Base-by-base conservation (phyloP, 2,888 invertebrate species). In the Busseola fusca region DNA sequence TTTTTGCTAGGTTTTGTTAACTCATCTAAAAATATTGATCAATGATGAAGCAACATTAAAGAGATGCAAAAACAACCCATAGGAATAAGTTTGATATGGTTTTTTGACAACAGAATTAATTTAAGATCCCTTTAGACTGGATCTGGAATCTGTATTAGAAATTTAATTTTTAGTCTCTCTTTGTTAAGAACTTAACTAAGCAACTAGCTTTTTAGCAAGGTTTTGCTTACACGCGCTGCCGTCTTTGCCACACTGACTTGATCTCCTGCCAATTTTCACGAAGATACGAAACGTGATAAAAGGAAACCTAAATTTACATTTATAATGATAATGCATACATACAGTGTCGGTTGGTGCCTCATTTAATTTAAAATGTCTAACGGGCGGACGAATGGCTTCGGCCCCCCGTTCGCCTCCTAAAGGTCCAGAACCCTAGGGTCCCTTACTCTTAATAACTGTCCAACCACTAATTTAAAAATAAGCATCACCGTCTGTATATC, bases 201-300 rank as follows among this genome's bases (percentile, higher is more conserved):
- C 14, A 30, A 21, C n/a, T 50, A n/a, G 1, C n/a, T 63, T 30
- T n/a, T n/a, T 30, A 30, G n/a, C 58, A 18, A n/a, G 14, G 18
- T n/a, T 40, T 56, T 21, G 5, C n/a, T 40, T 5, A 10, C 18
- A 37, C 6, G 48, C 34, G n/a, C 27, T 16, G 40, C 25, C 25
- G 48, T 25, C 69, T 52, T 27, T 73, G 42, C 18, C 21, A 30
- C 34, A 6, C 27, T 21, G 14, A n/a, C 21, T 52, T 30, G 58
- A 76, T 45, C 6, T 37, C 14, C 52, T 73, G 42, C 45, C 50
- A 59, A 73, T 52, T 45, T 69, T 25, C 58, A n/a, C 45, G 12
- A 76, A 37, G 45, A 42, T 12, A 18, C n/a, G 42, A 68, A 21
- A 30, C 42, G 50, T 65, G 27, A 42, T 3, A 16, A 21, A 30